Evolutionary conservation across 2,888 invertebrate genomes (phyloP), one percentile per base, ranked within the genome.

Genomic region (Tinea semifulvella): DNA sequence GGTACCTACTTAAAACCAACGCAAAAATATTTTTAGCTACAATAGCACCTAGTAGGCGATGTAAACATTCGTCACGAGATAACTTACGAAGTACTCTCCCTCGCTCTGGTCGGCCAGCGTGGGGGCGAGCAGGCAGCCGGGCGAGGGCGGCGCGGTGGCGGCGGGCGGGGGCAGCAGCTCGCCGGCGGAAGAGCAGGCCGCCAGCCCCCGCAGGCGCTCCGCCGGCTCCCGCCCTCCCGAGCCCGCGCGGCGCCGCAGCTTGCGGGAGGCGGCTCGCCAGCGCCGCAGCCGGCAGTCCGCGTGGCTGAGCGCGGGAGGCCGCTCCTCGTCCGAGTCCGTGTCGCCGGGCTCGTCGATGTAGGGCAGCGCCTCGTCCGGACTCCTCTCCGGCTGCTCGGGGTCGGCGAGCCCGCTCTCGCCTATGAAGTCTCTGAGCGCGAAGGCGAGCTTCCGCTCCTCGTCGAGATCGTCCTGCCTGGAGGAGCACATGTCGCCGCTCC

Each of bases 181-280:
- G 56, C 65, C 72, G 1, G 72, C 69, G 5, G 79, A 84, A 18
- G 63, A 70, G 49, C 62, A 79, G 49, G 71, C 79, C 51, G 70
- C 84, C 64, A 66, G 64, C 61, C 70, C 73, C 16, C 75, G 67
- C 43, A 79, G 58, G 44, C 79, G 65, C 51, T 70, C 76, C 11
- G 81, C 75, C 46, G 84, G 57, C 48, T 82, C 84, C 47, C 58
- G 56, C 13, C 52, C 54, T 46, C 64, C 40, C 53, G 56, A 5
- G 7, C 38, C 48, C 42, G 57, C 58, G 11, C 63, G 56, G 52
- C 65, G 74, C 1, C 79, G 72, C 25, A 84, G 63, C 53, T 82
- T 79, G 39, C 84, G 65, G 11, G 83, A 75, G 2, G 82, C 74
- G 38, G 83, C 82, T 26, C 81, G 75, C 68, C 83, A 80, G 39